phyloP scores from a whole-genome alignment of 1,140 invertebrate genomes.

The Drosophila carrolli region DNA sequence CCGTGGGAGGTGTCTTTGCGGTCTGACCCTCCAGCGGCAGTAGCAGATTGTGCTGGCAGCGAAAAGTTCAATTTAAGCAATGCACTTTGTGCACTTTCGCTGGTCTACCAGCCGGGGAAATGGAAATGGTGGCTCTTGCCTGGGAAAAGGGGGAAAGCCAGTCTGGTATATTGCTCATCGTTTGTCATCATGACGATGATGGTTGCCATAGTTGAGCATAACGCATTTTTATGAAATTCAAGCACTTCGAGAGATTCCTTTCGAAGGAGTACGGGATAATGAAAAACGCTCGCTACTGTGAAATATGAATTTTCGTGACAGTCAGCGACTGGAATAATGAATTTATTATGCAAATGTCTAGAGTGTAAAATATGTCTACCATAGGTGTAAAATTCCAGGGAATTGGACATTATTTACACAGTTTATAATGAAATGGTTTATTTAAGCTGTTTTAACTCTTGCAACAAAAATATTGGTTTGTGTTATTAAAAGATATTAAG shows the following conservation, averaged over 20 bases:
- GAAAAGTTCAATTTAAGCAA: conserved; percentile 63
- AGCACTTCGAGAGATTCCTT: conserved; percentile 3
- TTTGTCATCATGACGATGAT: conserved; percentile 17
- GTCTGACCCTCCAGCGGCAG: conserved; percentile 14
- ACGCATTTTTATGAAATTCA: conserved; percentile 42
- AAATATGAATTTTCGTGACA: conserved; percentile 9
- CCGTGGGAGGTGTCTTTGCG: conserved; percentile 15
- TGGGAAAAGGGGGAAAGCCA: conserved; percentile 2
- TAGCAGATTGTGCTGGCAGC: conserved; percentile 48
- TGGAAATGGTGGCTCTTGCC: background rate
- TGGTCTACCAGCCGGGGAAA: conserved; percentile 14
- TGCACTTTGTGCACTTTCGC: conserved; percentile 57
- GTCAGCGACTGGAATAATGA: conserved; percentile 5
- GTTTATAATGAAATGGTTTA: background rate
- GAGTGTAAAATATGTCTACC: background rate
- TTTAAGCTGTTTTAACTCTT: background rate
- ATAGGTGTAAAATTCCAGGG: background rate
- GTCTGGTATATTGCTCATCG: conserved; percentile 31
- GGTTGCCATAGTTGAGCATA: conserved; percentile 27
- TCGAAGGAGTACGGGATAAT: background rate
- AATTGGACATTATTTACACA: background rate
- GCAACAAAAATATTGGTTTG: no score
- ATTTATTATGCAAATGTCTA: conserved; percentile 9
- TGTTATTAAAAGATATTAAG: no score
- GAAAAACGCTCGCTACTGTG: conserved; percentile 8